A percentile compares a stretch with the other conserved stretches of the same genome.
phyloP scores from a whole-genome alignment of 2,888 invertebrate genomes.

The Caenorhabditis plicata region DNA sequence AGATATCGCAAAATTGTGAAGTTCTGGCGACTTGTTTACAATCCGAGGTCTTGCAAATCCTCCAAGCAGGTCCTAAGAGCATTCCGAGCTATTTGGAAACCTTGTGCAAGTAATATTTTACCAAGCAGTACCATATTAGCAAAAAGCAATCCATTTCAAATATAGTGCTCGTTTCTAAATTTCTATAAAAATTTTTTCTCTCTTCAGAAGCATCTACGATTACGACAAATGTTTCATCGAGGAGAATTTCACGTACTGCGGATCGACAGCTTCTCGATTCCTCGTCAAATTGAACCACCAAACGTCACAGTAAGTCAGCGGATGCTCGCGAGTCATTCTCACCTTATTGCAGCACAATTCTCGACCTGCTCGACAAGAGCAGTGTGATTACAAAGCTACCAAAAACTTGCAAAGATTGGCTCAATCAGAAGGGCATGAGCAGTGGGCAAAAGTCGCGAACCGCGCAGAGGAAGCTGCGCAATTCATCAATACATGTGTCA shows the following conservation, averaged over 20 bases:
- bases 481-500: too few relatives aligned
- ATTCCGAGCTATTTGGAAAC: constrained; percentile 44
- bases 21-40: constrained; percentile 31
- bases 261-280: constrained; percentile 47
- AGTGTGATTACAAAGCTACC: constrained; percentile 25
- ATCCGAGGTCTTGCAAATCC: constrained; percentile 43
- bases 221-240: constrained; percentile 59
- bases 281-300: constrained; percentile 49
- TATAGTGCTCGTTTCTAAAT: background rate
- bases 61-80: constrained; percentile 45
- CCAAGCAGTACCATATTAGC: background rate
- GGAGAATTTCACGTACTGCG: constrained; percentile 51
- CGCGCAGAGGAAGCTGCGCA: constrained; percentile 31
- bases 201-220: constrained; percentile 42
- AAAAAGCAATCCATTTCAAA: background rate
- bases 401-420: constrained; percentile 42
- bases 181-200: too few relatives aligned
- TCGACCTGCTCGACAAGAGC: constrained; percentile 32
- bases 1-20: constrained; percentile 28
- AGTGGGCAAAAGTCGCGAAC: constrained; percentile 37
- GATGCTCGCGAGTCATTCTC: background rate
- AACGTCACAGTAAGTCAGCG: constrained; percentile 41
- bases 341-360: constrained; percentile 23
- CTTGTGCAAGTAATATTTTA: constrained; percentile 38
- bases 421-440: constrained; percentile 42